Evolutionary conservation across 1,140 invertebrate species (phyloP).

Genomic region (Vanessa tameamea): DNA sequence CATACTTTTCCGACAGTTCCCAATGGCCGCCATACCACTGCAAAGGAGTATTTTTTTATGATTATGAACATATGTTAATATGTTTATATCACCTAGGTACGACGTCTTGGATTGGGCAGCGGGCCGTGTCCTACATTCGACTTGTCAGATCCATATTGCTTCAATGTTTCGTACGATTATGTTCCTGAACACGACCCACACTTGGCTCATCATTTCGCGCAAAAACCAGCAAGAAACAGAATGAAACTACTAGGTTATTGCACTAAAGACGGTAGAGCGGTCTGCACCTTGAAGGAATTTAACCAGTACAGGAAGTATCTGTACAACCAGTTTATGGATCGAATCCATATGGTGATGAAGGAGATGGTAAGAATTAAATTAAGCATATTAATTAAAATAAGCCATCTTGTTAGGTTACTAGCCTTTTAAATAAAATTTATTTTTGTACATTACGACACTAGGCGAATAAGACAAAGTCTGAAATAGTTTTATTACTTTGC

Average conservation of each 20-base stretch:
- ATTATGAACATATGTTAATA: too few relatives aligned
- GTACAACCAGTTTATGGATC: conserved; percentile 72
- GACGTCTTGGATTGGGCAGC: conserved; percentile 61
- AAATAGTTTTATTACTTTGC: too few relatives aligned
- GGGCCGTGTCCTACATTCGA: conserved; percentile 61
- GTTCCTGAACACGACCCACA: conserved; percentile 74
- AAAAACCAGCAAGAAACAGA: conserved; percentile 58
- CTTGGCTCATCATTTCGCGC: conserved; percentile 64
- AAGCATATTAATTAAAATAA: background rate
- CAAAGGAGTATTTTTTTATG: too few relatives aligned
- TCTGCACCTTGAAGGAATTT: conserved; percentile 72
- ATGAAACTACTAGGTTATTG: conserved; percentile 66
- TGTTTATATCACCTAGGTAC: conserved; percentile 48
- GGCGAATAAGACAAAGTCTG: too few relatives aligned
- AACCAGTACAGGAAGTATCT: conserved; percentile 75
- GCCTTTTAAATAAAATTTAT: too few relatives aligned
- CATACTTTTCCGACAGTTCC: too few relatives aligned
- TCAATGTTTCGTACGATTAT: conserved; percentile 74
- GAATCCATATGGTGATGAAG: conserved; percentile 66
- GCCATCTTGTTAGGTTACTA: background rate
- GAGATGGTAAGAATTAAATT: conserved; percentile 51
- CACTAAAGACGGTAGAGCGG: conserved; percentile 62
- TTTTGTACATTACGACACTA: too few relatives aligned
- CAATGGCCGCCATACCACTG: too few relatives aligned
- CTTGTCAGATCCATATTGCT: conserved; percentile 70